Percentiles rank a stretch among this genome's conserved stretches.
Evolutionary conservation across 2,113 vertebrate species (phyloP).

Genomic region (Seriola aureovittata): DNA sequence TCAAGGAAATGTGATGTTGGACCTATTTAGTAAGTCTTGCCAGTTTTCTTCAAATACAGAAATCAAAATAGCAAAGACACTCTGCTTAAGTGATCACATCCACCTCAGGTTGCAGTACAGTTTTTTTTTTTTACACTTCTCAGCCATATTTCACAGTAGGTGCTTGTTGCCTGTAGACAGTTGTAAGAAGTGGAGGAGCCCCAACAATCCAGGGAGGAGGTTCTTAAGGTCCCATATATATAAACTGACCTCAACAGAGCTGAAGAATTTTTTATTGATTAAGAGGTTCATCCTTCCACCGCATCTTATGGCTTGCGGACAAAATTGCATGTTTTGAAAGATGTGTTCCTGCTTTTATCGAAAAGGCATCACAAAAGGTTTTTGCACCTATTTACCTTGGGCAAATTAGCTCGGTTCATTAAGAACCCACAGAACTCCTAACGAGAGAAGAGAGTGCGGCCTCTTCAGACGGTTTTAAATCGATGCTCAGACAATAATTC

Average conservation of each 20-base stretch:
- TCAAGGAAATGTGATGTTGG: not conserved
- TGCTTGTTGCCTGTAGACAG: not conserved
- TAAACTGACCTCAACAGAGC: not conserved
- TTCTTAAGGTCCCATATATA: not conserved
- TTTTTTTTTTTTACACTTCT: not conserved
- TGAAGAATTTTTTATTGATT: not conserved
- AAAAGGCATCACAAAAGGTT: conserved; percentile 1
- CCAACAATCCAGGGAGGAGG: too few species aligned
- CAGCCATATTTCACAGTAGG: not conserved
- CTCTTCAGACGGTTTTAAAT: conserved; percentile 60
- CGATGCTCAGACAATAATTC: conserved; percentile 70
- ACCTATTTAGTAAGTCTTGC: not conserved
- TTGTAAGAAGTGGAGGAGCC: too few species aligned
- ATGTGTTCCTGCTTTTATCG: not conserved
- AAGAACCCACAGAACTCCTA: conserved; percentile 21
- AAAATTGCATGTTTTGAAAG: not conserved
- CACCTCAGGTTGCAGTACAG: not conserved
- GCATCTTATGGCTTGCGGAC: not conserved
- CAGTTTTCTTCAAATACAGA: not conserved
- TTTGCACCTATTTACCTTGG: conserved; percentile 14
- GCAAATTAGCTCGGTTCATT: conserved; percentile 41
- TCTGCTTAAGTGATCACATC: not conserved
- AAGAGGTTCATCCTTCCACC: not conserved
- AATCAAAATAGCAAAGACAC: not conserved
- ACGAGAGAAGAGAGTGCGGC: conserved; percentile 30